phyloP scores from a whole-genome alignment of 2,113 vertebrate species.

The Otocyon megalotis region DNA sequence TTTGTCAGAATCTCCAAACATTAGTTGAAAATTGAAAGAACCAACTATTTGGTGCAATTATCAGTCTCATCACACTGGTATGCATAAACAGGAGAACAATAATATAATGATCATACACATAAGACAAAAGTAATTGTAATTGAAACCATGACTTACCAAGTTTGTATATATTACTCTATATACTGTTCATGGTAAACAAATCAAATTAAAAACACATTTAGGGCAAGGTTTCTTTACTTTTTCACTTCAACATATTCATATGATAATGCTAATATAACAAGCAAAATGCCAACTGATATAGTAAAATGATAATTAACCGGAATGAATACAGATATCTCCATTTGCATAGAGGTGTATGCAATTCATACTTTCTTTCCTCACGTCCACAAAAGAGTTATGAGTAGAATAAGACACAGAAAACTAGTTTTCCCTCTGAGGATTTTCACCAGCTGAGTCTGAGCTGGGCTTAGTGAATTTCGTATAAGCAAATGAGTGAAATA shows the following conservation, averaged over 20 bases:
- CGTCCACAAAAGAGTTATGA: background rate
- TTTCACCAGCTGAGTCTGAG: background rate
- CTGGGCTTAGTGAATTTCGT: background rate
- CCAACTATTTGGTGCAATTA: background rate
- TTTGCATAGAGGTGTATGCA: background rate
- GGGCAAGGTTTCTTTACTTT: background rate
- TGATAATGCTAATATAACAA: background rate
- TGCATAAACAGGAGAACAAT: background rate
- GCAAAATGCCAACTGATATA: background rate
- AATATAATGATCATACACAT: background rate
- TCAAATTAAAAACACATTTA: background rate
- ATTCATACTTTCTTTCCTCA: slow-evolving; percentile 10
- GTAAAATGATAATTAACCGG: background rate
- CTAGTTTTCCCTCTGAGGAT: background rate
- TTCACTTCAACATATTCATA: background rate
- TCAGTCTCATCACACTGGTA: background rate
- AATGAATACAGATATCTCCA: background rate
- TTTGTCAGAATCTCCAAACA: background rate
- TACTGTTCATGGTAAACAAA: background rate
- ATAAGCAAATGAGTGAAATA: background rate
- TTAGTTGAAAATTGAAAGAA: background rate
- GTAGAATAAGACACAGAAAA: background rate
- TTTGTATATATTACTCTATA: background rate
- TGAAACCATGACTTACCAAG: background rate
- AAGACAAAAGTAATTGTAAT: background rate